A percentile compares a stretch with the other conserved stretches of the same genome.
Conservation (phyloP, 2,113 vertebrate genomes). For the Festucalex cinctus region DNA sequence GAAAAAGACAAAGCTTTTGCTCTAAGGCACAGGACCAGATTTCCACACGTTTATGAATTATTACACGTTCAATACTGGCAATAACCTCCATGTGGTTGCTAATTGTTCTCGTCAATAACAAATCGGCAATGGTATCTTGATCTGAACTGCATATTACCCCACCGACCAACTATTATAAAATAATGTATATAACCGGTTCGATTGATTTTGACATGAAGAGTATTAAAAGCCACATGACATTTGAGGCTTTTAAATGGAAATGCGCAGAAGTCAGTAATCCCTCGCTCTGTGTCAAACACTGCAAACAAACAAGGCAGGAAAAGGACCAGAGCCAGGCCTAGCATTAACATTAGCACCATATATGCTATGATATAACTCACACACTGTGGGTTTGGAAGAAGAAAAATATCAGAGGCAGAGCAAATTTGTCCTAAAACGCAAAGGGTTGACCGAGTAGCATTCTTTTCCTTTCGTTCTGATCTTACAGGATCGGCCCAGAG, state of each 20-base stretch:
- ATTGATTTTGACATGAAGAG: background rate
- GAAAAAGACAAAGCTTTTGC: background rate
- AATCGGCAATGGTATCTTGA: background rate
- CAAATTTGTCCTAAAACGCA: background rate
- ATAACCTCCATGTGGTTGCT: background rate
- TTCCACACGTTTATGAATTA: background rate
- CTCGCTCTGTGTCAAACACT: conserved; percentile 7
- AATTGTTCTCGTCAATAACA: background rate
- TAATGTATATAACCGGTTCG: background rate
- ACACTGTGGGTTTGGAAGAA: background rate
- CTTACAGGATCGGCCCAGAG: background rate
- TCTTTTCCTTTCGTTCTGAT: background rate
- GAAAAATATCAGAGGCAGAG: background rate
- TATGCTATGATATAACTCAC: background rate
- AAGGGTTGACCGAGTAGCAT: background rate
- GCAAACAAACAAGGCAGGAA: conserved; percentile 43
- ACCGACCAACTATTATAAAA: background rate
- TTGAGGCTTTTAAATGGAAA: background rate
- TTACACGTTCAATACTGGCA: background rate
- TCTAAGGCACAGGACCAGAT: background rate
- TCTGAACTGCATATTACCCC: background rate
- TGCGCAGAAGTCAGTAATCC: conserved; percentile 29
- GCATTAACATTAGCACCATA: conserved; percentile 26
- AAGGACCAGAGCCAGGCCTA: conserved; percentile 27
- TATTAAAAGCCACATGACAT: background rate